Evolutionary conservation across 2,888 invertebrate genomes (phyloP).

Genomic region (Ornithoptera alexandrae): DNA sequence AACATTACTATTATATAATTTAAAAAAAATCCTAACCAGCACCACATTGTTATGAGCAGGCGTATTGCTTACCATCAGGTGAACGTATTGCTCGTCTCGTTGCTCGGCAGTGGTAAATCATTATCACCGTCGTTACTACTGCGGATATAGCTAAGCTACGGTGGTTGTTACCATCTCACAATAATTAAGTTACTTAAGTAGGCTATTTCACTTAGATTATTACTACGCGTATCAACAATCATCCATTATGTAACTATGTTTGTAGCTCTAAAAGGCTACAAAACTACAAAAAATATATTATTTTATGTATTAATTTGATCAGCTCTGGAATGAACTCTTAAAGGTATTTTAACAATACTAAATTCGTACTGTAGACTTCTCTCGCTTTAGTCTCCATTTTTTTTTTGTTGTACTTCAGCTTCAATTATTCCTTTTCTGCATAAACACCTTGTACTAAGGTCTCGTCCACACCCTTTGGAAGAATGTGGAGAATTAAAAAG

Average conservation of each 20-base stretch:
- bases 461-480: neutral
- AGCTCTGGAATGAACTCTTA: neutral
- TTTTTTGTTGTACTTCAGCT: neutral
- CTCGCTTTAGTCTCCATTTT: neutral
- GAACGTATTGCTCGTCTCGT: too few relatives aligned
- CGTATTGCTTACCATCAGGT: too few relatives aligned
- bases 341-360: constrained; percentile 3
- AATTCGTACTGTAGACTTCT: neutral
- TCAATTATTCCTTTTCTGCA: neutral
- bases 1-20: too few relatives aligned
- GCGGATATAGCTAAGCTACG: too few relatives aligned
- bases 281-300: neutral
- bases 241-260: neutral
- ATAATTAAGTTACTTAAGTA: too few relatives aligned
- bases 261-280: neutral
- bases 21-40: too few relatives aligned
- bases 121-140: too few relatives aligned
- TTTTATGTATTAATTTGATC: neutral
- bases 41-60: too few relatives aligned
- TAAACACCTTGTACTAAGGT: neutral
- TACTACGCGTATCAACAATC: too few relatives aligned
- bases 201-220: too few relatives aligned
- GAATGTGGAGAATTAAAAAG: neutral
- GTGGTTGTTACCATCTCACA: too few relatives aligned
- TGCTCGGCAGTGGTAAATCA: too few relatives aligned